Conservation (phyloP, 2,797 vertebrate genomes). For the Hypotaenidia philippensis region DNA sequence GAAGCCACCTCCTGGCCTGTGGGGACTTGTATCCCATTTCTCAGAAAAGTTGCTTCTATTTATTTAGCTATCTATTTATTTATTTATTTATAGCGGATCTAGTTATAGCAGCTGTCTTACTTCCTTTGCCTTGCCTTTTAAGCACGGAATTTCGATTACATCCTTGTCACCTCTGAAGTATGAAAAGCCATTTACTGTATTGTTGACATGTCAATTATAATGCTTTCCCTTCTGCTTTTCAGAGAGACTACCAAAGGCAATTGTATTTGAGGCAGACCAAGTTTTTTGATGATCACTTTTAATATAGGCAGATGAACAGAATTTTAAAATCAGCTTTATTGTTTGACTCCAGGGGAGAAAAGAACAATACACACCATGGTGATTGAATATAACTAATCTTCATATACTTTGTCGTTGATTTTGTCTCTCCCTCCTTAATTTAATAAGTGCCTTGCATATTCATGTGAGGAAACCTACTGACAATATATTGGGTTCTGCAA, state of each 20-base stretch:
- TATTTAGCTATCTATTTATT: background rate
- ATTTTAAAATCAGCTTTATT: background rate
- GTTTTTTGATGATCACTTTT: background rate
- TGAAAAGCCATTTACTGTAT: conserved; percentile 15
- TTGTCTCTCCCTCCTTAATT: background rate
- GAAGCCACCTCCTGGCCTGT: background rate
- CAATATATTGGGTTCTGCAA: background rate
- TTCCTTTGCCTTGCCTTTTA: conserved; percentile 37
- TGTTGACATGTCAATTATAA: conserved; percentile 13
- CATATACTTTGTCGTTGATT: background rate
- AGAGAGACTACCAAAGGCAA: background rate
- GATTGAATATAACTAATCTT: background rate
- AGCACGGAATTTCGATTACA: conserved; percentile 34
- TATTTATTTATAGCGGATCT: conserved; percentile 1
- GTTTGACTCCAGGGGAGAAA: background rate
- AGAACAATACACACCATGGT: background rate
- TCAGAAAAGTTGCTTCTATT: background rate
- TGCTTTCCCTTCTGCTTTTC: background rate
- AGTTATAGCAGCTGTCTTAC: conserved; percentile 9
- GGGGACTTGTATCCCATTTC: background rate
- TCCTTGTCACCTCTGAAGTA: conserved; percentile 30
- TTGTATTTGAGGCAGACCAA: background rate
- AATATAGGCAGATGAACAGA: background rate
- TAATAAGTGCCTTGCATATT: background rate
- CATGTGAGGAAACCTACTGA: background rate